Percentiles rank a stretch among this genome's conserved stretches.
These are phyloP conservation scores for Venusia cambrica DNA, from an alignment of 2,888 invertebrate genomes.

Conservation along the genomic window DNA sequence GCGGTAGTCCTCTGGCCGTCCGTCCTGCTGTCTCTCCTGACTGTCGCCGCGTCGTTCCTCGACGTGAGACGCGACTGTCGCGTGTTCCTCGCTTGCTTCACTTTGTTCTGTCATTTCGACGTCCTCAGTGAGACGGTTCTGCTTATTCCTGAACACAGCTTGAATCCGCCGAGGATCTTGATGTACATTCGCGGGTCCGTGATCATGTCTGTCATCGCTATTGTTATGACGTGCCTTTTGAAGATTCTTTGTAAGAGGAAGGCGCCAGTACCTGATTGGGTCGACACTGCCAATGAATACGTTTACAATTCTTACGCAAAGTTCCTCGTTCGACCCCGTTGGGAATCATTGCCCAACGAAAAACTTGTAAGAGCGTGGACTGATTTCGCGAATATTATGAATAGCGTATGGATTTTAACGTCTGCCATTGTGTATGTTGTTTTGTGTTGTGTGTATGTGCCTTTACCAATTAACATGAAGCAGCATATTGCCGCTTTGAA, in stretches of 20 bases:
- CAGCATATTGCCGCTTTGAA: too few relatives aligned
- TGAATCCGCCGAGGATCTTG: slow-evolving; percentile 26
- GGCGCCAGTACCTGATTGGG: slow-evolving; percentile 4
- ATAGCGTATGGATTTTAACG: slow-evolving; percentile 15
- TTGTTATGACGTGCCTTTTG: slow-evolving; percentile 15
- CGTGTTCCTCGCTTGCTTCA: slow-evolving; percentile 21
- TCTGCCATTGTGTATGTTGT: slow-evolving; percentile 17
- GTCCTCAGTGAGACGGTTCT: slow-evolving; percentile 21
- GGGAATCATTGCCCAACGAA: slow-evolving; percentile 5
- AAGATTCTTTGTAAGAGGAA: slow-evolving; percentile 12
- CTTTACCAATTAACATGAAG: too few relatives aligned
- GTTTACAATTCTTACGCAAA: slow-evolving; percentile 12
- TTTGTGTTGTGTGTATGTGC: slow-evolving; percentile 11
- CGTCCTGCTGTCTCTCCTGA: slow-evolving; percentile 25
- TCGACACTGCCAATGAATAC: slow-evolving; percentile 16
- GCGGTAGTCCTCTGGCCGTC: slow-evolving; percentile 29
- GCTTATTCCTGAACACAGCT: slow-evolving; percentile 26
- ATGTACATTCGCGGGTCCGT: slow-evolving; percentile 29
- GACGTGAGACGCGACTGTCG: slow-evolving; percentile 22
- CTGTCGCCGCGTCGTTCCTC: slow-evolving; percentile 23
- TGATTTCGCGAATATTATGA: slow-evolving; percentile 22
- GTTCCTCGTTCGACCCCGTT: slow-evolving; percentile 14
- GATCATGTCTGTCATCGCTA: slow-evolving; percentile 18
- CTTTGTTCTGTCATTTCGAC: slow-evolving; percentile 30
- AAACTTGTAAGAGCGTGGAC: slow-evolving; percentile 20